Conservation (phyloP, 2,888 invertebrate genomes). For the Hymenopus coronatus region DNA sequence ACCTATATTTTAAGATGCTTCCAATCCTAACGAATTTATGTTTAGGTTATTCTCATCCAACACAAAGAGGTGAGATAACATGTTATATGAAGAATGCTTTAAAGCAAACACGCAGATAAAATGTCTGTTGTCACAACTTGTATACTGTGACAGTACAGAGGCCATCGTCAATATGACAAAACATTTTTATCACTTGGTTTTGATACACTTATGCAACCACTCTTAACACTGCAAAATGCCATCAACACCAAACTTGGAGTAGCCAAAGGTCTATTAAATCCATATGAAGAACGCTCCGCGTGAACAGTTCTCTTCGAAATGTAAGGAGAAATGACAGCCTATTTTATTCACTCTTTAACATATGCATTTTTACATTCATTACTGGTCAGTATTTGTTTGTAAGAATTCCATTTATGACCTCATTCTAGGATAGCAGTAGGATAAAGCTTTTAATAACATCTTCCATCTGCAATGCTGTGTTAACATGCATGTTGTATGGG, state of each 20-base stretch:
- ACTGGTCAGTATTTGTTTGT: background rate
- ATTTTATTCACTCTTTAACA: background rate
- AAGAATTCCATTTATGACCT: background rate
- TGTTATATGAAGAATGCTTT: conserved; percentile 4
- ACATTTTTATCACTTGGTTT: background rate
- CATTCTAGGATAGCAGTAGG: background rate
- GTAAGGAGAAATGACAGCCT: background rate
- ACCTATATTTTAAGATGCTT: background rate
- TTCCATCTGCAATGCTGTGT: background rate
- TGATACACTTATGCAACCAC: background rate
- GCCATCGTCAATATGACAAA: background rate
- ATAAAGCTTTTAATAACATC: background rate
- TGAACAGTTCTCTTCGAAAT: background rate
- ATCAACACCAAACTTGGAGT: background rate
- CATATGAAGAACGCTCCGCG: background rate
- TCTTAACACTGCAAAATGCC: background rate
- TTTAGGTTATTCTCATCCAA: background rate
- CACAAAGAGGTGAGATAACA: background rate
- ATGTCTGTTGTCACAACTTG: background rate
- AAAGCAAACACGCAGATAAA: background rate
- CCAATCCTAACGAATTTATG: background rate
- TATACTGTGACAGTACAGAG: background rate
- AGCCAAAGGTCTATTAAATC: background rate
- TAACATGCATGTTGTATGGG: too few species aligned
- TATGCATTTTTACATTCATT: background rate